Evolutionary conservation across 2,113 vertebrate genomes (phyloP).

Genomic region (Serilophus lunatus): DNA sequence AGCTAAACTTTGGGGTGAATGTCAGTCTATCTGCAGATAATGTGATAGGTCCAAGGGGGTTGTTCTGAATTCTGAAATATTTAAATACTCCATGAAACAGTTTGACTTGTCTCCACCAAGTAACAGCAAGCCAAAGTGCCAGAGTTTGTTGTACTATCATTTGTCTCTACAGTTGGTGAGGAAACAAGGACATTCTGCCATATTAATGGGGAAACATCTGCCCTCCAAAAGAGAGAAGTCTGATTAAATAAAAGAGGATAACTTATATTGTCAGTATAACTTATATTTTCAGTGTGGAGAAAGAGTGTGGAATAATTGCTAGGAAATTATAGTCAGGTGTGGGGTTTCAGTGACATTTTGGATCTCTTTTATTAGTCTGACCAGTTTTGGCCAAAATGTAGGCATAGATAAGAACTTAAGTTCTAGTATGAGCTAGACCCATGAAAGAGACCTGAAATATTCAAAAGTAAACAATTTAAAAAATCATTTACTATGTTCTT

Average conservation of each 20-base stretch:
- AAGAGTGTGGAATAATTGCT: slow-evolving; percentile 9
- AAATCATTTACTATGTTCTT: background rate
- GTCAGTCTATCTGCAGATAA: background rate
- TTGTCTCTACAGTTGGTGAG: slow-evolving; percentile 39
- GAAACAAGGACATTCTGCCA: slow-evolving; percentile 53
- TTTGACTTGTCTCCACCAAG: slow-evolving; percentile 18
- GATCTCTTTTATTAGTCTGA: background rate
- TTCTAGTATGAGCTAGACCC: background rate
- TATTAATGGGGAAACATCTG: slow-evolving; percentile 56
- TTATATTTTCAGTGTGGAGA: slow-evolving; percentile 13
- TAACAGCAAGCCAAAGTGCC: slow-evolving; percentile 6
- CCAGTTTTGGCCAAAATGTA: background rate
- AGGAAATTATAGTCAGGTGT: slow-evolving; percentile 14
- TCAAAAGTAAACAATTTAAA: background rate
- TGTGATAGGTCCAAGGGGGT: background rate
- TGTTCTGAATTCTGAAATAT: background rate
- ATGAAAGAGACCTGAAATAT: background rate
- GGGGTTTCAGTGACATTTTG: background rate
- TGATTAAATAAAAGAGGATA: slow-evolving; percentile 44
- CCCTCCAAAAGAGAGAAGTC: slow-evolving; percentile 35
- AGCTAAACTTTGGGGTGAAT: background rate
- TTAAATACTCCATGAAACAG: background rate
- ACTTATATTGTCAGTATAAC: slow-evolving; percentile 40
- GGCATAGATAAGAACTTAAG: background rate
- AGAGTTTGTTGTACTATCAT: slow-evolving; percentile 36